Evolutionary conservation across 2,113 vertebrate genomes (phyloP).

Genomic region (Limanda limanda): DNA sequence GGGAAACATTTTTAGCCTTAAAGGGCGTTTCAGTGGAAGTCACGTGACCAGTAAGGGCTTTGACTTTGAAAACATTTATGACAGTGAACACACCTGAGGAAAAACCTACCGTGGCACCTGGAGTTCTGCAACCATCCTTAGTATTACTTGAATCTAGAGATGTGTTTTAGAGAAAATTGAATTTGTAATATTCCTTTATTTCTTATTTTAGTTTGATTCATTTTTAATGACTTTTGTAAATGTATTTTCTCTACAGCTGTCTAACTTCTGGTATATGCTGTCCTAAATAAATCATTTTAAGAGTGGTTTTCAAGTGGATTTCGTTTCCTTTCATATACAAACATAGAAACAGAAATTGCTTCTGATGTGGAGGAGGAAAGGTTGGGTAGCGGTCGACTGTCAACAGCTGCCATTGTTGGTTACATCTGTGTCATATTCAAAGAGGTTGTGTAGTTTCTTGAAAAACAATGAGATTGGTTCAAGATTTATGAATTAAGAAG

Average conservation of each 20-base stretch:
- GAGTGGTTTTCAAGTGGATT: constrained; percentile 49
- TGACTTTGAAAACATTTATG: constrained; percentile 9
- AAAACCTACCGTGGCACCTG: constrained; percentile 36
- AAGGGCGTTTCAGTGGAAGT: background rate
- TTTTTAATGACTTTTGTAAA: constrained; percentile 76
- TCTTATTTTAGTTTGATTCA: constrained; percentile 27
- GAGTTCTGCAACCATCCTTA: constrained; percentile 65
- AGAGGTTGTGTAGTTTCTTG: no score
- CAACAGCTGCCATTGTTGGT: no score
- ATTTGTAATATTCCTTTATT: constrained; percentile 47
- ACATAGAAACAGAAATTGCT: background rate
- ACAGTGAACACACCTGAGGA: constrained; percentile 28
- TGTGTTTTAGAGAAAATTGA: constrained; percentile 48
- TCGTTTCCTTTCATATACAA: background rate
- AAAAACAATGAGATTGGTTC: no score
- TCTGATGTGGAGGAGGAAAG: no score
- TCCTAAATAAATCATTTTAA: constrained; percentile 75
- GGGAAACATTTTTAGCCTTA: background rate
- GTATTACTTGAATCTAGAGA: constrained; percentile 82
- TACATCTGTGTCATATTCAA: no score
- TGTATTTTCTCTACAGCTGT: constrained; percentile 78
- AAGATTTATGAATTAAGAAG: no score
- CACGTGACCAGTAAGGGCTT: background rate
- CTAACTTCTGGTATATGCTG: constrained; percentile 67
- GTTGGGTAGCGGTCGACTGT: no score